Base-by-base conservation (phyloP, 1,140 invertebrate genomes). In the Drosophila quadrilineata region DNA sequence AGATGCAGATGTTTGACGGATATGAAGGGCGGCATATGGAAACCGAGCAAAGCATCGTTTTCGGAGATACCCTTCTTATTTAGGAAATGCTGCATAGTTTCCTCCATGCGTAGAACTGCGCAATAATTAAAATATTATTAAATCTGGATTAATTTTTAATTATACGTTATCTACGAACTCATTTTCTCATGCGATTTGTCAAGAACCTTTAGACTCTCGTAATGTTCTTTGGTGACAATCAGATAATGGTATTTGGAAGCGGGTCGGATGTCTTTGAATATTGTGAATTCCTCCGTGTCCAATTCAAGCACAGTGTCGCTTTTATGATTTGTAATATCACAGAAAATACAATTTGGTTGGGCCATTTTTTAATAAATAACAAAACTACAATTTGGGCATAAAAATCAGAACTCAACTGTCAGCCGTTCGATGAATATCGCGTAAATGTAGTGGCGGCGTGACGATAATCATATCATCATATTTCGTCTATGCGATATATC, bases 11-110 rank as follows among this genome's bases (percentile, higher is more conserved):
- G 97, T 43, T 91, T 89, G 0, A 98, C 92, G 4, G 93, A 94
- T 41, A 94, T 94, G 89, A 98, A 98, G 0, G 97, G 97, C 14
- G 97, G 96, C 94, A 95, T 95, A 85, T 98, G 97, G 88, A 97
- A 98, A 0, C 97, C 97, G 40, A 95, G 93, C 33, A 95, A 92
- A 2, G 91, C 91, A 75, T 94, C 93, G 2, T 90, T 86, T 2
- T 91, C 46, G 53, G 92, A 84, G 9, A 93, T 88, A 21, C 89
- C 90, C 58, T 93, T 89, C 21, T 52, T 43, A 10, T 6, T 35
- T 2, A 76, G 57, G 14, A 80, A 74, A 3, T 45, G 16, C 6
- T 52, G 53, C 0, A 84, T n/a, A 1, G 31, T 43, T 12, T 63
- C 53, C 10, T 85, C 69, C 65, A 84, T 70, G 1, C 28, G 45